Evolutionary conservation across 2,797 vertebrate genomes (phyloP).

Genomic region (Chelonia mydas): DNA sequence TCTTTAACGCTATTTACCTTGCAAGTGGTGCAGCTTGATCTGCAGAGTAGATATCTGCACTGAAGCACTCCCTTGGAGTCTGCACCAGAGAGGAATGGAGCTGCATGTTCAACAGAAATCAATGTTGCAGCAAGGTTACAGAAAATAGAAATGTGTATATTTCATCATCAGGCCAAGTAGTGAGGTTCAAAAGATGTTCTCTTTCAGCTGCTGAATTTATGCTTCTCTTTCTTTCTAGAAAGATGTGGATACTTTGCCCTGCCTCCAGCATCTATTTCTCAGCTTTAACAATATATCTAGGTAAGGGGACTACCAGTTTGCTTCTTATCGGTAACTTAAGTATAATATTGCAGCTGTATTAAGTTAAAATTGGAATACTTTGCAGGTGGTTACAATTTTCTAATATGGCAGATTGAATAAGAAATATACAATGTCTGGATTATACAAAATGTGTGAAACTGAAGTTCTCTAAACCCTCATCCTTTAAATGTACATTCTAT

Average conservation of each 20-base stretch:
- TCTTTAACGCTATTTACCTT: slow-evolving; percentile 71
- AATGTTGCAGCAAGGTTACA: slow-evolving; percentile 85
- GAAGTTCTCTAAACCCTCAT: slow-evolving; percentile 50
- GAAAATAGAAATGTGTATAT: slow-evolving; percentile 54
- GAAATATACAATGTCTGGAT: neutral
- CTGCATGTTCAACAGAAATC: slow-evolving; percentile 73
- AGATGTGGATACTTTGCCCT: slow-evolving; percentile 94
- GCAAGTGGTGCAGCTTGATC: slow-evolving; percentile 74
- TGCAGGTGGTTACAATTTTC: slow-evolving; percentile 1
- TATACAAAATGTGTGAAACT: neutral
- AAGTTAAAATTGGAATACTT: slow-evolving; percentile 14
- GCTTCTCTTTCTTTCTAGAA: slow-evolving; percentile 85
- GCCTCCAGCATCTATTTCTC: slow-evolving; percentile 95
- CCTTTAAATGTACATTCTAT: neutral
- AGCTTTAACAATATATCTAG: slow-evolving; percentile 97
- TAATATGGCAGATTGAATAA: neutral
- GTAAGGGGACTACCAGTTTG: slow-evolving; percentile 84
- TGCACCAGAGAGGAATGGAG: slow-evolving; percentile 82
- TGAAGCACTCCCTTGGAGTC: slow-evolving; percentile 82
- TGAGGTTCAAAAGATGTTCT: slow-evolving; percentile 29
- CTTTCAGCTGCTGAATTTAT: slow-evolving; percentile 72
- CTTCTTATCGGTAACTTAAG: slow-evolving; percentile 49
- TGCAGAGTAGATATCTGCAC: slow-evolving; percentile 76
- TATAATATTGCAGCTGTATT: slow-evolving; percentile 8
- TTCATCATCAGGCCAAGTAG: slow-evolving; percentile 48